Conservation (phyloP, 2,888 invertebrate species). For the Ophioninae sp. region DNA sequence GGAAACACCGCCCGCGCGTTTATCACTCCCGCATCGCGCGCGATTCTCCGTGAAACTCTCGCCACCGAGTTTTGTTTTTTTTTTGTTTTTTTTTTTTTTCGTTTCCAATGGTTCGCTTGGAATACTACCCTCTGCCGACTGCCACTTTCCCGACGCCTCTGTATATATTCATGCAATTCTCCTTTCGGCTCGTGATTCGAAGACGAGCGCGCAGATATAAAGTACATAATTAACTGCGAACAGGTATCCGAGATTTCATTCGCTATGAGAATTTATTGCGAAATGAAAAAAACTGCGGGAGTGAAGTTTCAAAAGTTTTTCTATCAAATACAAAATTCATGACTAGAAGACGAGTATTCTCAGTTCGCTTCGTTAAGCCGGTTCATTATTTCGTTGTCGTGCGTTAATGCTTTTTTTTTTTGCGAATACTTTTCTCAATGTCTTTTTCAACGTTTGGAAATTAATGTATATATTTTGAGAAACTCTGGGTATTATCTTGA, state of each 20-base stretch:
- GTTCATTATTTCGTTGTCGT: neutral
- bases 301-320: neutral
- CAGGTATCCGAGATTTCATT: constrained; percentile 9
- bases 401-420: neutral
- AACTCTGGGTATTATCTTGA: too few species aligned
- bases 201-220: constrained; percentile 32
- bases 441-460: neutral
- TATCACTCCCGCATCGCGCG: constrained; percentile 54
- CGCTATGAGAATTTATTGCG: constrained; percentile 1
- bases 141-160: constrained; percentile 11
- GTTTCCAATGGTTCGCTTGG: constrained; percentile 16
- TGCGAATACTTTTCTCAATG: neutral
- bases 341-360: neutral
- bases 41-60: constrained; percentile 49
- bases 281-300: neutral
- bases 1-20: constrained; percentile 51
- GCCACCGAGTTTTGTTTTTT: constrained; percentile 17
- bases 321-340: neutral
- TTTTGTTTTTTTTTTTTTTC: constrained; percentile 21
- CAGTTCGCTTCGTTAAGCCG: neutral
- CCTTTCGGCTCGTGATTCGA: constrained; percentile 38
- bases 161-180: constrained; percentile 28
- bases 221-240: constrained; percentile 34
- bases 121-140: constrained; percentile 25
- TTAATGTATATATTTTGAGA: neutral